Base-by-base conservation (phyloP, 2,888 invertebrate species). In the Punctoribates punctum region DNA sequence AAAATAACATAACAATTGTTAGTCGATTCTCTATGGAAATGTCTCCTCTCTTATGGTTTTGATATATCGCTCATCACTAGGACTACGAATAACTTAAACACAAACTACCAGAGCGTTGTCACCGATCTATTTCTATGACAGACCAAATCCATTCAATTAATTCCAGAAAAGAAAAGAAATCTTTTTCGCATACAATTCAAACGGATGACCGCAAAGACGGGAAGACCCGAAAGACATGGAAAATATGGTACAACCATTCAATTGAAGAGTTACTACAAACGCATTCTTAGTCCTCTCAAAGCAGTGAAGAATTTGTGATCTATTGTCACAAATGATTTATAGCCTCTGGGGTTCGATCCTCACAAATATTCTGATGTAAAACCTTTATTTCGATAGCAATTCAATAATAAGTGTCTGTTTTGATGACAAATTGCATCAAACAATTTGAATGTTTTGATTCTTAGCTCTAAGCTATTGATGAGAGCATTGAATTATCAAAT, bases 301-400 rank as follows among this genome's bases (percentile, higher is more conserved):
- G 20, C 34, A 38, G 15, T 15, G 15, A 6, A 27, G 67, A 38
- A 38, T 67, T 38, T 67, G n/a, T 67, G 67, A 67, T 67, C 17
- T 42, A 67, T 67, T 67, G 67, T 67, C 67, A 67, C 67, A 67
- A 67, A 67, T 67, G 67, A 67, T 67, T 67, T 67, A 67, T 67
- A 67, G 67, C 67, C 67, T 29, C 38, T 67, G 29, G 38, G 67
- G 38, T 15, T 62, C 51, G 17, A 34, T 34, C 20, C 20, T 27
- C 60, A 38, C 67, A 67, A 67, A 67, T 20, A n/a, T 67, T 29
- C 11, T 13, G 4, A 27, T 38, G 65, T 29, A n/a, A 11, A 38
- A 67, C 67, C 20, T 38, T 42, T 67, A 67, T 67, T 67, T 67
- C 38, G 38, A 67, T 67, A 38, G n/a, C 67, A 67, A 67, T 67